Evolutionary conservation across 1,140 invertebrate genomes (phyloP).

Genomic region (Chionoecetes opilio): DNA sequence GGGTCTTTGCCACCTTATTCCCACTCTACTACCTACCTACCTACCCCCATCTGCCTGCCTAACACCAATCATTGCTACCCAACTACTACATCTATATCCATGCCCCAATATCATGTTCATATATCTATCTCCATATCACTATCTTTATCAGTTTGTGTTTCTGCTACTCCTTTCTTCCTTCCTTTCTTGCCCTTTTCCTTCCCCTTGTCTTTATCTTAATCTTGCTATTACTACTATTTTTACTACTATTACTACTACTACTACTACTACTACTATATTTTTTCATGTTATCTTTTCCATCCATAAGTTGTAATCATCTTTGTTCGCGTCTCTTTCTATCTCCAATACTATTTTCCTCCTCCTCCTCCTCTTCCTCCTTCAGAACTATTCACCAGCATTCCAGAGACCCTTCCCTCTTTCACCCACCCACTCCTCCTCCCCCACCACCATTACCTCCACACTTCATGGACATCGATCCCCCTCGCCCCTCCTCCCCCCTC

Average conservation of each 20-base stretch:
- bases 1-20: too few relatives aligned
- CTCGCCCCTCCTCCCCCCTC: not conserved
- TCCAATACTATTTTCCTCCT: not conserved
- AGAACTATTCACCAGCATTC: not conserved
- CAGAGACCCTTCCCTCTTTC: not conserved
- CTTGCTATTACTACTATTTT: not conserved
- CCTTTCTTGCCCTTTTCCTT: too few relatives aligned
- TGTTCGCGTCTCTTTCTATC: not conserved
- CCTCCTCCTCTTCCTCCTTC: not conserved
- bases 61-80: too few relatives aligned
- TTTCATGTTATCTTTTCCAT: not conserved
- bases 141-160: not conserved
- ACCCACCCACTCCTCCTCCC: not conserved
- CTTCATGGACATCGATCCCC: not conserved
- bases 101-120: too few relatives aligned
- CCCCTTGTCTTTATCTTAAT: not conserved
- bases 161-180: not conserved
- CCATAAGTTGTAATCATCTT: not conserved
- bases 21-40: too few relatives aligned
- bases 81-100: too few relatives aligned
- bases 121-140: too few relatives aligned
- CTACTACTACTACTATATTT: not conserved
- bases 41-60: too few relatives aligned
- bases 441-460: not conserved
- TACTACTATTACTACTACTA: too few relatives aligned